Evolutionary conservation across 2,113 vertebrate genomes (phyloP).

Genomic region (Pholis gunnellus): DNA sequence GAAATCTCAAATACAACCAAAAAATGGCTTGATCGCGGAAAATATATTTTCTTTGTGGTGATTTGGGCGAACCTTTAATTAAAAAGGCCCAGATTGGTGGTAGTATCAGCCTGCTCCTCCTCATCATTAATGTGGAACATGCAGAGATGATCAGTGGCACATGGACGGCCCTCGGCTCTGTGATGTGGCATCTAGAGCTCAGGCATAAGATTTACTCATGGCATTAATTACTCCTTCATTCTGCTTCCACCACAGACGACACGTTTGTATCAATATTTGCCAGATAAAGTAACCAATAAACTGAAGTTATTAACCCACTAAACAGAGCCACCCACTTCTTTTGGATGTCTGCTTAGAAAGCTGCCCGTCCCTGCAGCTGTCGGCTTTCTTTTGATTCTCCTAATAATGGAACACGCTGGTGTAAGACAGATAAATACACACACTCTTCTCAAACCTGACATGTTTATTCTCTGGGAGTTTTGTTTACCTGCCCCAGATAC

Average conservation of each 20-base stretch:
- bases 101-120: neutral
- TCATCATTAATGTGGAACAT: neutral
- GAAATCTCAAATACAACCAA: neutral
- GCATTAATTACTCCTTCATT: slow-evolving; percentile 1
- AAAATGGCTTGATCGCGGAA: neutral
- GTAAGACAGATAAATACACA: slow-evolving; percentile 49
- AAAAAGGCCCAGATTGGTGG: neutral
- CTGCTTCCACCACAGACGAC: neutral
- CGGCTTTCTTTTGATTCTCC: slow-evolving; percentile 37
- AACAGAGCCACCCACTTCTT: slow-evolving; percentile 42
- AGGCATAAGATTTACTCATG: neutral
- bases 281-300: slow-evolving; percentile 44
- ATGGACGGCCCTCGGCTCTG: neutral
- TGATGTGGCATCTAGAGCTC: slow-evolving; percentile 4
- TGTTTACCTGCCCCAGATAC: slow-evolving; percentile 45
- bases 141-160: neutral
- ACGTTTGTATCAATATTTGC: slow-evolving; percentile 24
- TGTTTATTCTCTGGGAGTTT: slow-evolving; percentile 57
- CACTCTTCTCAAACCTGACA: slow-evolving; percentile 11
- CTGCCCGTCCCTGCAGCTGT: slow-evolving; percentile 17
- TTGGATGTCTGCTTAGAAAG: slow-evolving; percentile 38
- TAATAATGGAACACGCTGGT: slow-evolving; percentile 48
- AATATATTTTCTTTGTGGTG: neutral
- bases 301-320: slow-evolving; percentile 18
- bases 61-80: neutral